These are phyloP conservation scores for Polymixis lichenea DNA, from an alignment of 2,888 invertebrate genomes.

Conservation along the genomic window DNA sequence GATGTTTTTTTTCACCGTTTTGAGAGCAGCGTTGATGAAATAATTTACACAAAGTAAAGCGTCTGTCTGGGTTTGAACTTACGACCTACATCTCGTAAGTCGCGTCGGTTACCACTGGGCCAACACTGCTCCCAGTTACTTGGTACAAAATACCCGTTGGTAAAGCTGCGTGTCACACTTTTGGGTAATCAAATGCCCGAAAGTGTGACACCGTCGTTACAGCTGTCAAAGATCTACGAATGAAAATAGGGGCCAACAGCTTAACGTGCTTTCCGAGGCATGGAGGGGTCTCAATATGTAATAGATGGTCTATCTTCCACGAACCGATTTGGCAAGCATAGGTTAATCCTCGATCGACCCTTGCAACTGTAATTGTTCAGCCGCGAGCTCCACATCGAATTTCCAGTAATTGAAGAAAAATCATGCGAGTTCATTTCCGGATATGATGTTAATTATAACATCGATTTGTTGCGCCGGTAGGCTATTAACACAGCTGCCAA, in stretches of 20 bases:
- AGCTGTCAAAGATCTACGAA: neutral
- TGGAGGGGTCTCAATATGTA: neutral
- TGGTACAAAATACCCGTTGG: neutral
- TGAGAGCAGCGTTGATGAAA: no score
- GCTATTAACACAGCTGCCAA: slow-evolving; percentile 19
- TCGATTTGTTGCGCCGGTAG: slow-evolving; percentile 6
- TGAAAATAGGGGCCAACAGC: no score
- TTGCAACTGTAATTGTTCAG: neutral
- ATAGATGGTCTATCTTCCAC: neutral
- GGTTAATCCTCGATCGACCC: neutral
- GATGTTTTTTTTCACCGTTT: no score
- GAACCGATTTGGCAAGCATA: neutral
- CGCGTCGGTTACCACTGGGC: no score
- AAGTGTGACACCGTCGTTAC: no score
- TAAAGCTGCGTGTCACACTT: neutral
- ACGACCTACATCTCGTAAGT: no score
- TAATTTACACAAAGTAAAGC: no score
- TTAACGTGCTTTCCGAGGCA: neutral
- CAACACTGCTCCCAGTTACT: no score
- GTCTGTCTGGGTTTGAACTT: no score
- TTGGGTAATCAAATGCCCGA: no score
- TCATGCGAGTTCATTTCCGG: slow-evolving; percentile 10
- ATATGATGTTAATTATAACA: neutral
- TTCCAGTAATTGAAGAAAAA: slow-evolving; percentile 35
- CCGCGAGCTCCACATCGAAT: neutral